Evolutionary conservation across 1,140 invertebrate genomes (phyloP).

Genomic region (Cydia splendana): DNA sequence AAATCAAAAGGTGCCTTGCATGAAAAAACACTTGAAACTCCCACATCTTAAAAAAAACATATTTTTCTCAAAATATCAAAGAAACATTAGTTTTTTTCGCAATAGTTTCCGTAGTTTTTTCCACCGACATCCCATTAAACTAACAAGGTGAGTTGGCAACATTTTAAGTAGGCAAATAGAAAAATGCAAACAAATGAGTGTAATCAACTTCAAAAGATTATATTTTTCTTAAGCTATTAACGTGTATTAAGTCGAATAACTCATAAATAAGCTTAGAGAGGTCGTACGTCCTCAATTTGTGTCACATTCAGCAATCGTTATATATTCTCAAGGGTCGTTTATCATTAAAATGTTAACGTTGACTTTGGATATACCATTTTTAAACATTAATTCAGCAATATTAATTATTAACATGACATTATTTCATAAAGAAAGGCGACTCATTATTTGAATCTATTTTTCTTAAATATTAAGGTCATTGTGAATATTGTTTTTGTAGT

Average conservation of each 20-base stretch:
- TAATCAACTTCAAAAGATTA: conserved; percentile 70
- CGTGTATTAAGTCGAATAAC: conserved; percentile 64
- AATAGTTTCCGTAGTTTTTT: conserved; percentile 45
- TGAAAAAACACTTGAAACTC: too few species aligned
- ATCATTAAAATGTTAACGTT: conserved; percentile 67
- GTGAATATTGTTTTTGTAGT: background rate
- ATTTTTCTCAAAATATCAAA: conserved; percentile 19
- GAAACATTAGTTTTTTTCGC: conserved; percentile 46
- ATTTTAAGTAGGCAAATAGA: conserved; percentile 54
- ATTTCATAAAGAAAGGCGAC: background rate
- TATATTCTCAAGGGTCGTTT: conserved; percentile 68
- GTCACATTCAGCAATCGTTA: conserved; percentile 70
- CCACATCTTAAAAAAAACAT: background rate
- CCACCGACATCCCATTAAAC: conserved; percentile 54
- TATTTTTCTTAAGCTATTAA: conserved; percentile 64
- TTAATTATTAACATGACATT: conserved; percentile 19
- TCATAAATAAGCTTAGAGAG: conserved; percentile 71
- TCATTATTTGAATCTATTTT: background rate
- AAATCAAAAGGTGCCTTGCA: too few species aligned
- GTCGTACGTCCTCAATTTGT: conserved; percentile 66
- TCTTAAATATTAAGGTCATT: background rate
- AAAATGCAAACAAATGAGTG: conserved; percentile 59
- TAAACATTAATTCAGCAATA: conserved; percentile 12
- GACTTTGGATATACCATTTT: conserved; percentile 48
- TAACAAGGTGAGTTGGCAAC: conserved; percentile 52